phyloP scores from a whole-genome alignment of 2,797 vertebrate genomes.

The Chlorospingus flavigularis region DNA sequence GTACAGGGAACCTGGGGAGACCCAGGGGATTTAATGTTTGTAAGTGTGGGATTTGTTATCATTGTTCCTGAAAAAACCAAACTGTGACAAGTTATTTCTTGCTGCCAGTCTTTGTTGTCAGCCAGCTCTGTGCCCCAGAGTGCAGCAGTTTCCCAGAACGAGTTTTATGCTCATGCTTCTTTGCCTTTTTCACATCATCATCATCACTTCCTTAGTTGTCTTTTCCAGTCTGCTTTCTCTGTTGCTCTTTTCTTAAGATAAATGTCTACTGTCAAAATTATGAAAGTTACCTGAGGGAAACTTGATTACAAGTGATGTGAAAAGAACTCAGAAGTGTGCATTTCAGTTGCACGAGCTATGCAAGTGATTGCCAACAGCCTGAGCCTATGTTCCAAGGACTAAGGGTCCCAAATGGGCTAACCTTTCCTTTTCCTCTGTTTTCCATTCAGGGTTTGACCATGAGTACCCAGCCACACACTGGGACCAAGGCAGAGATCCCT shows the following conservation, averaged over 20 bases:
- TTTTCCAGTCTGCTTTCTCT: background rate
- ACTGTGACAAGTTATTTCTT: background rate
- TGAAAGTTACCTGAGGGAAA: background rate
- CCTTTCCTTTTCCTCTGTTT: background rate
- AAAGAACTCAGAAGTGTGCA: background rate
- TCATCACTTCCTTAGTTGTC: background rate
- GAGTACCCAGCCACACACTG: background rate
- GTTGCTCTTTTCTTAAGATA: background rate
- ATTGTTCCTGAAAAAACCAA: background rate
- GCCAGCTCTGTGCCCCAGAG: background rate
- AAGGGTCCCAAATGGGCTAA: background rate
- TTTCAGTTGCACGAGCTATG: background rate
- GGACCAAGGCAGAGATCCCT: conserved; percentile 52
- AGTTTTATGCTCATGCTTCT: background rate
- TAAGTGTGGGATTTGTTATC: background rate
- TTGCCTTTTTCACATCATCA: background rate
- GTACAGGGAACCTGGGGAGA: background rate
- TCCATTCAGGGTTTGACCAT: conserved; percentile 44
- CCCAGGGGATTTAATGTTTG: background rate
- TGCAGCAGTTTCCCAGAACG: fast-evolving
- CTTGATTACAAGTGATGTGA: background rate
- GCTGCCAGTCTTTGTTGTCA: background rate
- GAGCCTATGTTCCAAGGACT: background rate
- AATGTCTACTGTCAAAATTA: background rate
- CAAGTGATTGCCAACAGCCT: background rate